These are phyloP conservation scores for Eupithecia abbreviata DNA, from an alignment of 2,888 invertebrate species.

Conservation along the genomic window DNA sequence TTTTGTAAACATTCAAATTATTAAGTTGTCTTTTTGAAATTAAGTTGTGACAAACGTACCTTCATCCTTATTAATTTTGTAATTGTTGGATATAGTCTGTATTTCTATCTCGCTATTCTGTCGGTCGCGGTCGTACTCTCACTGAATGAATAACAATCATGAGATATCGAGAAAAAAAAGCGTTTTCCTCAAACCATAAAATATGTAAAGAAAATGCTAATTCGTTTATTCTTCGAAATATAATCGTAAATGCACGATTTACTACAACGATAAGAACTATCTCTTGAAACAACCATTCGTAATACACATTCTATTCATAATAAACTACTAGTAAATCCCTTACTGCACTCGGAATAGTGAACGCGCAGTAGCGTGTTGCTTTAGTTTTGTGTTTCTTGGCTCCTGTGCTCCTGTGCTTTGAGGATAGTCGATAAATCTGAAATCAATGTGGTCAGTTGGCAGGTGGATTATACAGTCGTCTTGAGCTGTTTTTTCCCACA, in stretches of 20 bases:
- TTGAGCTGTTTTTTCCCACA: neutral
- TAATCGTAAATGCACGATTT: neutral
- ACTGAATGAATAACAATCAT: neutral
- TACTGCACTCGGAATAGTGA: neutral
- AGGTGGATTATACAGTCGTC: neutral
- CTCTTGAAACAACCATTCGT: neutral
- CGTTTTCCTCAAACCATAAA: neutral
- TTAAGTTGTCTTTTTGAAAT: neutral
- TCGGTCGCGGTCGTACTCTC: neutral
- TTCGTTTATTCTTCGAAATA: neutral
- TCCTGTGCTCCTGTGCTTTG: neutral
- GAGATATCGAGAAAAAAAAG: neutral
- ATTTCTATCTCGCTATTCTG: neutral
- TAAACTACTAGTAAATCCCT: neutral
- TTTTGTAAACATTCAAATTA: too few species aligned
- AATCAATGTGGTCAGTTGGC: neutral
- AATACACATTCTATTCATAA: neutral
- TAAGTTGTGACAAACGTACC: too few species aligned
- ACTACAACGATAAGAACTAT: neutral
- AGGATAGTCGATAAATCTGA: neutral
- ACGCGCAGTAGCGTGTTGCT: neutral
- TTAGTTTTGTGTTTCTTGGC: conserved; percentile 1
- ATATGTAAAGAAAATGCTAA: neutral
- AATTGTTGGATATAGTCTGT: neutral
- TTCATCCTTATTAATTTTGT: neutral